Percentiles rank a stretch among this genome's conserved stretches.
Conservation (phyloP, 2,888 invertebrate species). For the Scaptomyza polygonia region DNA sequence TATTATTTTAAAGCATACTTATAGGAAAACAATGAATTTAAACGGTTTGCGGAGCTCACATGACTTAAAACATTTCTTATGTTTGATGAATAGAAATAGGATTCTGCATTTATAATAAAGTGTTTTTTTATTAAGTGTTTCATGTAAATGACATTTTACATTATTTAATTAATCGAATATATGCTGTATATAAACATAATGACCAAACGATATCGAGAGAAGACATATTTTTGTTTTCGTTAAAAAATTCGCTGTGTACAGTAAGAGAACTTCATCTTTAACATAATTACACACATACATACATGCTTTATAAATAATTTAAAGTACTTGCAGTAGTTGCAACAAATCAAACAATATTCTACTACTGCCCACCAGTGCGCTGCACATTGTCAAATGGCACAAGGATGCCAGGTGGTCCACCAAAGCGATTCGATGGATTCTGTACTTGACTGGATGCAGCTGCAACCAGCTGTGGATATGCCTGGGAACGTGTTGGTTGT, state of each 20-base stretch:
- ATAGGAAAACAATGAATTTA: not conserved
- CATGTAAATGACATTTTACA: conserved; percentile 45
- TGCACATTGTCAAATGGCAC: conserved; percentile 81
- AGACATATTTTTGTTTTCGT: conserved; percentile 4
- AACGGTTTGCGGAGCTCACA: too few species aligned
- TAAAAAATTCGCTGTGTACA: conserved; percentile 39
- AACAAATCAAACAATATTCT: not conserved
- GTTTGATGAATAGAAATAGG: too few species aligned
- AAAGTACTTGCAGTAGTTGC: conserved; percentile 57
- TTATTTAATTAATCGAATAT: conserved; percentile 25
- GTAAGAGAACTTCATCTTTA: conserved; percentile 41
- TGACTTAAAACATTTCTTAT: too few species aligned
- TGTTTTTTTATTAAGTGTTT: too few species aligned
- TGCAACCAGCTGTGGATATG: conserved; percentile 12
- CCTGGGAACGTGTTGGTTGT: conserved; percentile 8
- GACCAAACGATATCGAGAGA: conserved; percentile 3
- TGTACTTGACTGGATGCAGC: conserved; percentile 3
- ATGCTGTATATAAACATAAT: not conserved
- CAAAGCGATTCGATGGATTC: conserved; percentile 73
- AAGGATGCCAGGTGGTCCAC: conserved; percentile 83
- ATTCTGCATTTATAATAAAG: too few species aligned
- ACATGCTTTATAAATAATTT: conserved; percentile 75
- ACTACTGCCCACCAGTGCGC: conserved; percentile 57
- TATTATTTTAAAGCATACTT: not conserved
- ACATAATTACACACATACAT: conserved; percentile 55